Percentiles rank a stretch among this genome's conserved stretches.
Evolutionary conservation across 2,797 vertebrate genomes (phyloP).

Genomic region (Myripristis jacobus): DNA sequence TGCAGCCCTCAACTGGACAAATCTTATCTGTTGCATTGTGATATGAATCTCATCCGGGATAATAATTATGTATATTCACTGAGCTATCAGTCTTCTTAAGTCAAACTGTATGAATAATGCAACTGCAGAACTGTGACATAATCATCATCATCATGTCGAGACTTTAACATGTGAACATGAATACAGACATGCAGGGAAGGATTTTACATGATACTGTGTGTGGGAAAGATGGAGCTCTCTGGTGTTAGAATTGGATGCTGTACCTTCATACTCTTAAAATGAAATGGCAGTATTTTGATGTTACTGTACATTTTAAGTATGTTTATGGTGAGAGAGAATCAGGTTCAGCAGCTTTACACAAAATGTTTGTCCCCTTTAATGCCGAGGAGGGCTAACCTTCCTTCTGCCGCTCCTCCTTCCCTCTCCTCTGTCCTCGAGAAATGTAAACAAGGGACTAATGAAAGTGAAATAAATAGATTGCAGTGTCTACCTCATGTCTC

Average conservation of each 20-base stretch:
- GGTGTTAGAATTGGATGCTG: not conserved
- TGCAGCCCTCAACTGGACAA: constrained; percentile 16
- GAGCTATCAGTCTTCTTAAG: constrained; percentile 2
- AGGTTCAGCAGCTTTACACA: constrained; percentile 37
- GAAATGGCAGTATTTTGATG: not conserved
- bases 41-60: constrained; percentile 22
- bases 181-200: constrained; percentile 2
- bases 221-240: not conserved
- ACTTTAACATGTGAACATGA: constrained; percentile 10
- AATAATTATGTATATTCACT: constrained; percentile 24
- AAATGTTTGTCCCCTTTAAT: constrained; percentile 25
- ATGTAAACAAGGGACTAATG: constrained; percentile 71
- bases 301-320: constrained; percentile 12
- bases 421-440: constrained; percentile 54
- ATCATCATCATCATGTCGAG: constrained; percentile 20
- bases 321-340: not conserved
- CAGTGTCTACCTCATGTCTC: constrained; percentile 47
- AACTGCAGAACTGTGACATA: constrained; percentile 42
- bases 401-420: constrained; percentile 7
- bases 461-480: constrained; percentile 72
- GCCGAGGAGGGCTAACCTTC: not conserved
- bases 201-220: too few relatives aligned
- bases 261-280: not conserved
- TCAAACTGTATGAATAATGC: constrained; percentile 30
- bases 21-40: not conserved